Conservation (phyloP, 1,140 invertebrate genomes). For the Galleria mellonella region DNA sequence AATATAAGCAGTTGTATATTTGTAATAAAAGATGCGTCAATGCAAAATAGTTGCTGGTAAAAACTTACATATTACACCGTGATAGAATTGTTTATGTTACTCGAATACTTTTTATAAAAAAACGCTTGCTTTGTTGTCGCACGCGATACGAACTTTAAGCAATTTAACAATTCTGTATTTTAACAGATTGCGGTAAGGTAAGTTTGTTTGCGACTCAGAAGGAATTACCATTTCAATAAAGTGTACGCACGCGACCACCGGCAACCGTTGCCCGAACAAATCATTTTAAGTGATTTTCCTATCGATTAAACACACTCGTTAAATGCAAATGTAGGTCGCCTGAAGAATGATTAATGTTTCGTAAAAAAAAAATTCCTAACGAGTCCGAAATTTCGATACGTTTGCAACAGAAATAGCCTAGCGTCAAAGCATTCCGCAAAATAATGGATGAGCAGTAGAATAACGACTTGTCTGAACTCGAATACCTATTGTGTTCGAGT, state of each 20-base stretch:
- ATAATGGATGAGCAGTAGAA: too few species aligned
- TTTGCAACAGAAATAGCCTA: too few species aligned
- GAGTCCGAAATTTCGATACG: too few species aligned
- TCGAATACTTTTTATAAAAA: neutral
- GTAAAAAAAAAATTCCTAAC: neutral
- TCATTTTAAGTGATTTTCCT: constrained; percentile 27
- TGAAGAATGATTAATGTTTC: constrained; percentile 4
- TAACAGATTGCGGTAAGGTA: constrained; percentile 12
- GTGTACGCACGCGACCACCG: constrained; percentile 19
- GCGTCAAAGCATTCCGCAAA: too few species aligned
- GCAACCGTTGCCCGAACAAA: constrained; percentile 6
- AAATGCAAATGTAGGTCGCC: constrained; percentile 15
- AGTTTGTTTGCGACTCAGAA: constrained; percentile 4
- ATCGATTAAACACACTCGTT: constrained; percentile 24
- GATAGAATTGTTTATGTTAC: too few species aligned
- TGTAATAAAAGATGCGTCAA: too few species aligned
- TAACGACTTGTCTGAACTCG: too few species aligned
- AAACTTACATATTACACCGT: too few species aligned
- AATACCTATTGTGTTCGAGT: too few species aligned
- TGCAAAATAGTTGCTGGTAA: too few species aligned
- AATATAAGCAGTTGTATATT: too few species aligned
- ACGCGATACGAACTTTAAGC: constrained; percentile 18
- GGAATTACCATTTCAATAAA: constrained; percentile 22
- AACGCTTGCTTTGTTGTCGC: neutral
- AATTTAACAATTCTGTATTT: constrained; percentile 7